Percentiles rank a stretch among this genome's conserved stretches.
Evolutionary conservation across 2,797 vertebrate genomes (phyloP).

Genomic region (Sitta carolinensis): DNA sequence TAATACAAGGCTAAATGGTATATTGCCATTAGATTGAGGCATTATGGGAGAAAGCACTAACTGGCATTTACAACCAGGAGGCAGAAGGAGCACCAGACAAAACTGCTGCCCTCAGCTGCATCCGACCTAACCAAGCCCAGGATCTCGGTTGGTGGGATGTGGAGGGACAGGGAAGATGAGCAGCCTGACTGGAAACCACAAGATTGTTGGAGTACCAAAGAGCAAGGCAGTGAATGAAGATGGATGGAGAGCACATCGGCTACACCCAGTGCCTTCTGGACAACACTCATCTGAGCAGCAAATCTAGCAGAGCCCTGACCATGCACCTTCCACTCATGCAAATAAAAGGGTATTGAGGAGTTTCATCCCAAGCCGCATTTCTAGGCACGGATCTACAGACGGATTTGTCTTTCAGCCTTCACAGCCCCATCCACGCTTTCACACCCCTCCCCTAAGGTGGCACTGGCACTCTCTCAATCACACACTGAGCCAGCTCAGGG

Average conservation of each 20-base stretch:
- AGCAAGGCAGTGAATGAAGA: background rate
- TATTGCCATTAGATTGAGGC: background rate
- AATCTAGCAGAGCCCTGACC: background rate
- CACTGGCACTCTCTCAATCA: background rate
- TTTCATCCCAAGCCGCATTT: background rate
- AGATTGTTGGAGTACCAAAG: background rate
- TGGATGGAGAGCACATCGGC: background rate
- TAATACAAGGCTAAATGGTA: background rate
- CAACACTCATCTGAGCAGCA: background rate
- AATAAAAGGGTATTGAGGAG: background rate
- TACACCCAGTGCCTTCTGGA: background rate
- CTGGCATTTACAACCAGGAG: background rate
- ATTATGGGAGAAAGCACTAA: background rate
- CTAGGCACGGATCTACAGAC: background rate
- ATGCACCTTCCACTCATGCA: background rate
- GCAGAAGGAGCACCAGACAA: background rate
- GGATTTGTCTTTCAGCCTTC: background rate
- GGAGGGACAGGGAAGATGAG: background rate
- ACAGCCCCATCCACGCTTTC: background rate
- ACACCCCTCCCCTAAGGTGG: background rate
- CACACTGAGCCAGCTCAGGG: conserved; percentile 1
- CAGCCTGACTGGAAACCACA: background rate
- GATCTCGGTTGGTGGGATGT: background rate
- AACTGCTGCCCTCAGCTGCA: background rate
- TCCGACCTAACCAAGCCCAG: fast-evolving